These are phyloP conservation scores for Melanotaenia boesemani DNA, from an alignment of 2,797 vertebrate species.

Conservation along the genomic window DNA sequence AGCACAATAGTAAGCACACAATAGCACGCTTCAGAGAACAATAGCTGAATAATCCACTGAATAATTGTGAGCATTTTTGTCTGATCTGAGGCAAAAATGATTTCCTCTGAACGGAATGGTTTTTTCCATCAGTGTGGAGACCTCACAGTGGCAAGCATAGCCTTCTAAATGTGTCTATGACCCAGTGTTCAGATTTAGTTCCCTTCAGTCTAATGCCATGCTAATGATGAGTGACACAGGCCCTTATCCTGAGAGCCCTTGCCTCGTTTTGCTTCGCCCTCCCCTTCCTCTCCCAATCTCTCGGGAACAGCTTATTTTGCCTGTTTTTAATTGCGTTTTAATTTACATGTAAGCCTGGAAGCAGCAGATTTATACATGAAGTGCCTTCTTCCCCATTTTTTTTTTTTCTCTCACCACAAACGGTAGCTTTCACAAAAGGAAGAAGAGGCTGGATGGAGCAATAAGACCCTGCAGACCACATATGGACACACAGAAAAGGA, in stretches of 20 bases:
- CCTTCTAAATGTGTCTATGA: slow-evolving; percentile 57
- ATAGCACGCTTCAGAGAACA: slow-evolving; percentile 56
- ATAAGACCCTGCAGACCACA: slow-evolving; percentile 21
- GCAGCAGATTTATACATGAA: slow-evolving; percentile 32
- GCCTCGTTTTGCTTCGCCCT: slow-evolving; percentile 49
- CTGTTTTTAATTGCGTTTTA: slow-evolving; percentile 86
- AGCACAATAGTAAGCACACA: slow-evolving; percentile 54
- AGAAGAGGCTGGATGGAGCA: slow-evolving; percentile 30
- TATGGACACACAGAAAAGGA: slow-evolving; percentile 35
- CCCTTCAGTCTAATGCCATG: slow-evolving; percentile 77
- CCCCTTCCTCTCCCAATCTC: slow-evolving; percentile 56
- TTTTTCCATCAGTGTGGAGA: slow-evolving; percentile 38
- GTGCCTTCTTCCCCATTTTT: slow-evolving; percentile 8
- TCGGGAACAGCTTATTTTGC: slow-evolving; percentile 79
- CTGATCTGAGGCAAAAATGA: slow-evolving; percentile 31
- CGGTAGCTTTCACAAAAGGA: slow-evolving; percentile 34
- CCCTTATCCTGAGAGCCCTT: slow-evolving; percentile 79
- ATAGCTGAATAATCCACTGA: slow-evolving; percentile 59
- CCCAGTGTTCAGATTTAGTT: slow-evolving; percentile 71
- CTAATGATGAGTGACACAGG: slow-evolving; percentile 83
- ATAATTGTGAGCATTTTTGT: slow-evolving; percentile 50
- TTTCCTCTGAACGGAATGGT: slow-evolving; percentile 26
- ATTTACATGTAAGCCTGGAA: slow-evolving; percentile 82
- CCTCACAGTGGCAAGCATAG: slow-evolving; percentile 38
- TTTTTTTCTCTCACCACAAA: slow-evolving; percentile 17